Conservation (phyloP, 2,113 vertebrate genomes). For the Chrysemys picta region DNA sequence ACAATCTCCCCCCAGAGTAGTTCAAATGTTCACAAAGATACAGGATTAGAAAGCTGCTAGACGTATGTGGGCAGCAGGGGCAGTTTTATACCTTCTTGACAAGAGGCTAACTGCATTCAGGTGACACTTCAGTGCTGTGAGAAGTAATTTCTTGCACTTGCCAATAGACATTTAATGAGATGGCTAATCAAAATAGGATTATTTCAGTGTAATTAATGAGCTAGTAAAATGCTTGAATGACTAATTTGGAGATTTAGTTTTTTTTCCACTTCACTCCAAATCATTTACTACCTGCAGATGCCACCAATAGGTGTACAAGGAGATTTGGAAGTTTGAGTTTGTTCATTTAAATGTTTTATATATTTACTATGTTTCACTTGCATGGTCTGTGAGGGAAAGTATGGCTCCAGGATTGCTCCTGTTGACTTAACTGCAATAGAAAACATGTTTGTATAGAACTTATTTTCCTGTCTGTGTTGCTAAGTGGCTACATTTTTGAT, state of each 20-base stretch:
- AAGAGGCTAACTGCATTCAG: fast-evolving
- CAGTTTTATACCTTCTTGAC: not conserved
- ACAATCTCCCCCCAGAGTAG: fast-evolving
- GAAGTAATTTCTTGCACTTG: not conserved
- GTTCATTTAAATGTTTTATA: not conserved
- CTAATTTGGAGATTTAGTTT: constrained; percentile 26
- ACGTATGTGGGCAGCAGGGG: not conserved
- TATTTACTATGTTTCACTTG: not conserved
- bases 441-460: not conserved
- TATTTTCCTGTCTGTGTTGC: not conserved
- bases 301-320: not conserved
- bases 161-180: not conserved
- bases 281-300: constrained; percentile 32
- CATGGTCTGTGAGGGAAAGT: not conserved
- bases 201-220: not conserved
- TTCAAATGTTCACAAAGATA: not conserved
- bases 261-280: not conserved
- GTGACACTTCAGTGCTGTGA: not conserved
- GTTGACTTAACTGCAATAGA: not conserved
- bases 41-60: not conserved
- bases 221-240: constrained; percentile 5
- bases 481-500: not conserved
- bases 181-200: not conserved
- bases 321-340: not conserved
- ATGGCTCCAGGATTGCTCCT: not conserved